Evolutionary conservation across 2,888 invertebrate species (phyloP).

Genomic region (Hermaeophaga mercurialis): DNA sequence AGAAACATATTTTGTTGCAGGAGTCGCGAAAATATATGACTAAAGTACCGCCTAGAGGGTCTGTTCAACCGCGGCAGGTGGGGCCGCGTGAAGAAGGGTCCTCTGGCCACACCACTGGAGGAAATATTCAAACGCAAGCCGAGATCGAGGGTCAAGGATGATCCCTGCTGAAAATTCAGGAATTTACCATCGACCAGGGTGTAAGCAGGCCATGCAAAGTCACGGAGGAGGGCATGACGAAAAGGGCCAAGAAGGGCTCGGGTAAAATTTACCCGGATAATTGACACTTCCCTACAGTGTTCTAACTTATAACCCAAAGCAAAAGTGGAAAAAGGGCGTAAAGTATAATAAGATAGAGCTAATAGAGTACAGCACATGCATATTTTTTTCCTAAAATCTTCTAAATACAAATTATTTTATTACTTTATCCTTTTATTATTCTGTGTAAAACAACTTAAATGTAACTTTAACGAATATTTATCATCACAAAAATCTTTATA

Average conservation of each 20-base stretch:
- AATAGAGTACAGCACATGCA: no score
- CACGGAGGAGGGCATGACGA: not conserved
- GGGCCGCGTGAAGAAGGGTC: slow-evolving; percentile 58
- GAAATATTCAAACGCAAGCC: slow-evolving; percentile 57
- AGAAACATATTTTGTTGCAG: slow-evolving; percentile 36
- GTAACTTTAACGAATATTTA: no score
- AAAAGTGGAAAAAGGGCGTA: not conserved
- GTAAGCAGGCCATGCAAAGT: slow-evolving; percentile 20
- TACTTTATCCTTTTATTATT: no score
- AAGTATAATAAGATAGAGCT: no score
- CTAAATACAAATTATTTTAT: no score
- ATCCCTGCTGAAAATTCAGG: slow-evolving; percentile 48
- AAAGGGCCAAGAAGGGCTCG: not conserved
- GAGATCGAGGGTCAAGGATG: slow-evolving; percentile 51
- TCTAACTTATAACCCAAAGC: not conserved
- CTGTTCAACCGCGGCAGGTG: slow-evolving; percentile 64
- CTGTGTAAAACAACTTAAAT: no score
- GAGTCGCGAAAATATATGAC: slow-evolving; percentile 67
- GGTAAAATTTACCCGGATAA: not conserved
- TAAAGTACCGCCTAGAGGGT: slow-evolving; percentile 77
- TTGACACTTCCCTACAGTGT: not conserved
- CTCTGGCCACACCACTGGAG: slow-evolving; percentile 58
- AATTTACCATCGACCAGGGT: slow-evolving; percentile 30
- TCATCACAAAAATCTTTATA: no score
- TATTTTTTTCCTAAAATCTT: no score